These are phyloP conservation scores for Anastrepha obliqua DNA, from an alignment of 1,140 invertebrate species.

Conservation along the genomic window DNA sequence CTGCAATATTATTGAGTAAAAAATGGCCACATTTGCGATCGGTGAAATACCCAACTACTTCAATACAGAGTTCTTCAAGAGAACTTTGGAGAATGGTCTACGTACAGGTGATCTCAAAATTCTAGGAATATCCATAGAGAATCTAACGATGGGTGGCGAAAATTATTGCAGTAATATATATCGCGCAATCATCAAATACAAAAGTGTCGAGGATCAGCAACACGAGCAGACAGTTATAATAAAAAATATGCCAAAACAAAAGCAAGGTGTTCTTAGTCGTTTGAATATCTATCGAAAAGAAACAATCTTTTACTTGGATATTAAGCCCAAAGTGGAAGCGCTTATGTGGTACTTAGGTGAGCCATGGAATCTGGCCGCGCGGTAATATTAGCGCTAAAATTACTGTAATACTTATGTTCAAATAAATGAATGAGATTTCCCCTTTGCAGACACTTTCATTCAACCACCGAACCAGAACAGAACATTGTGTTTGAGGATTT, in stretches of 20 bases:
- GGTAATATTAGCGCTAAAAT: not conserved
- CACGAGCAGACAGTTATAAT: constrained; percentile 65
- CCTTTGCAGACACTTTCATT: constrained; percentile 74
- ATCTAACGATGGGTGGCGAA: constrained; percentile 68
- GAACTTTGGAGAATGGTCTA: constrained; percentile 64
- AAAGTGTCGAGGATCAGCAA: constrained; percentile 56
- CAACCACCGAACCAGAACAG: constrained; percentile 66
- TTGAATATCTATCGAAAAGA: constrained; percentile 71
- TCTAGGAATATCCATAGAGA: constrained; percentile 60
- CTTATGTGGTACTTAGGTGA: constrained; percentile 63
- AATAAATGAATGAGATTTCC: not conserved
- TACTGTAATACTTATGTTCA: not conserved
- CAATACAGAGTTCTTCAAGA: constrained; percentile 63
- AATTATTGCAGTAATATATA: constrained; percentile 73
- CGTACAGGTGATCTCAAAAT: constrained; percentile 65
- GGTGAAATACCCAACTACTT: constrained; percentile 52
- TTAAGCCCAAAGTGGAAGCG: constrained; percentile 68
- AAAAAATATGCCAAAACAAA: constrained; percentile 69
- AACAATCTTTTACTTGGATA: constrained; percentile 67
- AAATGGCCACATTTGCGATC: constrained; percentile 42
- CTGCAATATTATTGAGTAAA: not conserved
- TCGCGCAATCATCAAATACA: constrained; percentile 63
- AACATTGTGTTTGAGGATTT: constrained; percentile 71
- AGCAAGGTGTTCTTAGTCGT: constrained; percentile 65
- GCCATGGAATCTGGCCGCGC: constrained; percentile 64